phyloP scores from a whole-genome alignment of 2,113 vertebrate genomes.

The Catharus fuscescens region DNA sequence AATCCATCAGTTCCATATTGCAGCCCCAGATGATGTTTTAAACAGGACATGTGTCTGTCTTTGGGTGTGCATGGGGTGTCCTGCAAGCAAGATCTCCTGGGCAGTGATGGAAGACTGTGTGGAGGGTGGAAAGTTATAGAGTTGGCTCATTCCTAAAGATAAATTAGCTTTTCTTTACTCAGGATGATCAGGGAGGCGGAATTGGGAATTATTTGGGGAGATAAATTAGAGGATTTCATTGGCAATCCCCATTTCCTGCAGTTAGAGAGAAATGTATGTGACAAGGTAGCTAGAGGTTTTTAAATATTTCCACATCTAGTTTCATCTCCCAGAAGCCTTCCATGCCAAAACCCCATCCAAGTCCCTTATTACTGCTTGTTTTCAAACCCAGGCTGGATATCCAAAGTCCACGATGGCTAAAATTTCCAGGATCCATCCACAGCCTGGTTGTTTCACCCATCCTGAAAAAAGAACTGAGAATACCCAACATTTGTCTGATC shows the following conservation, averaged over 20 bases:
- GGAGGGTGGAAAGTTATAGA: background rate
- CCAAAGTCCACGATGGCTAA: fast-evolving
- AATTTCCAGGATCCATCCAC: background rate
- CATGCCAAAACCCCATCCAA: background rate
- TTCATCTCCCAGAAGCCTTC: background rate
- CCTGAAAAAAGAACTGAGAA: background rate
- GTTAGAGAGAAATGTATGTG: background rate
- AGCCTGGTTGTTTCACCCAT: background rate
- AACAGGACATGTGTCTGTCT: fast-evolving
- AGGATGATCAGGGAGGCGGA: background rate
- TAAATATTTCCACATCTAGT: background rate
- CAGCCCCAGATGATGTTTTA: background rate
- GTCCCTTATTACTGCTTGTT: background rate
- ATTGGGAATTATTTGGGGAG: background rate
- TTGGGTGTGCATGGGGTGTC: fast-evolving
- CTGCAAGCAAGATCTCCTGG: background rate
- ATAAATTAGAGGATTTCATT: background rate
- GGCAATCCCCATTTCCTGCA: background rate
- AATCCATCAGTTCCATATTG: background rate
- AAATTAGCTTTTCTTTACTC: background rate
- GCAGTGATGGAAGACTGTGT: background rate
- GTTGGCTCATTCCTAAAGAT: background rate
- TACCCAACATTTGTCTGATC: background rate
- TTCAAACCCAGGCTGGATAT: background rate
- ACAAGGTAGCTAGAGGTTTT: background rate